Base-by-base conservation (phyloP, 2,888 invertebrate genomes). In the Mythimna impura region DNA sequence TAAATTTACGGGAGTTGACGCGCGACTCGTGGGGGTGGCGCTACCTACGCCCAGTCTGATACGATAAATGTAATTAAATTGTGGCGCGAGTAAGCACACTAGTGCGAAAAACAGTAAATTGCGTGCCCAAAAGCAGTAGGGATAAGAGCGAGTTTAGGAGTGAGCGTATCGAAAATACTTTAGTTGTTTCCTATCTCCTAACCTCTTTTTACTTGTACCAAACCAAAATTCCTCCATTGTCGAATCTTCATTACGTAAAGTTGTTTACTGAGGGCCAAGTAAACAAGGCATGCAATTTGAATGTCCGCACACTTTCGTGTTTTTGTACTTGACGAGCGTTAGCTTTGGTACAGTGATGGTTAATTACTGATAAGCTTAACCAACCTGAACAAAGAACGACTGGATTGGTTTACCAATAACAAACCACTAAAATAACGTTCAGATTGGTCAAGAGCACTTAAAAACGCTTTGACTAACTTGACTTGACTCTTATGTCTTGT, bases 201-300 rank as follows among this genome's bases (percentile, higher is more conserved):
- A 14, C n/a, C 0, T 22, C 4, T 76, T 78, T 36, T 50, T 66
- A 62, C 70, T 80, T 88, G 85, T 66, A 76, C 84, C 81, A 65
- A 20, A 72, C 73, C 62, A 78, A 85, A 87, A 85, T 80, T 85
- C 36, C 55, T 81, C 89, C 88, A 88, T 78, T 88, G 90, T 89
- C 86, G 88, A 89, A 90, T 90, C 89, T 91, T 91, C 91, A 91
- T 91, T 91, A 91, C 84, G 76, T 77, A 85, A 90, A 90, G 89
- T 91, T 91, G 91, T 91, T 92, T 91, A 86, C 88, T 71, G 80
- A 89, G 88, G 89, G 87, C 86, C 66, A 76, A 74, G 86, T 88
- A 89, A 89, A 91, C 87, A 88, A 73, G 60, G 71, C 66, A 57
- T 64, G 74, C 78, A 81, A 81, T 83, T 84, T 84, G 81, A 83